Evolutionary conservation across 2,888 invertebrate species (phyloP).

Genomic region (Lypha dubia): DNA sequence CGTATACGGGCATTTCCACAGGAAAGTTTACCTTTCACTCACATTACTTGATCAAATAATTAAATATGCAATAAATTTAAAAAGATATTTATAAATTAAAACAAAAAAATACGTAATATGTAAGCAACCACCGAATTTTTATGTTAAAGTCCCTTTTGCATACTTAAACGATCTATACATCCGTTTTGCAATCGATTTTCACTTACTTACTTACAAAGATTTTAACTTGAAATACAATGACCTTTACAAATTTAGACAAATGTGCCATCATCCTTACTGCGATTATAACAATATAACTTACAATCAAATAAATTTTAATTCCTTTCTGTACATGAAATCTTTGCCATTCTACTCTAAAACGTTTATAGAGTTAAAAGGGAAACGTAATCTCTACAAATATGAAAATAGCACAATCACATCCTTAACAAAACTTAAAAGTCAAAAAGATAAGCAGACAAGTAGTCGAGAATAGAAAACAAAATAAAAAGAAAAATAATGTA

Average conservation of each 20-base stretch:
- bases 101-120: no score
- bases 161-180: background rate
- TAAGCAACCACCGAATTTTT: no score
- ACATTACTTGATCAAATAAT: no score
- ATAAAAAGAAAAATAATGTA: conserved; percentile 18
- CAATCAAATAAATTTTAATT: conserved; percentile 24
- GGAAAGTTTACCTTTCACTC: no score
- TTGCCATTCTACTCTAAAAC: conserved; percentile 7
- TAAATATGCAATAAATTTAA: no score
- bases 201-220: background rate
- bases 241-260: conserved; percentile 22
- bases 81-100: no score
- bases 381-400: conserved; percentile 59
- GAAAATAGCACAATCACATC: conserved; percentile 60
- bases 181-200: background rate
- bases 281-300: conserved; percentile 29
- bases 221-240: conserved; percentile 22
- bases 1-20: no score
- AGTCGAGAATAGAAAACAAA: conserved; percentile 40
- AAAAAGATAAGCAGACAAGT: conserved; percentile 67
- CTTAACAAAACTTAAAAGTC: conserved; percentile 60
- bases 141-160: no score
- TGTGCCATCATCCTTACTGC: conserved; percentile 17
- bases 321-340: conserved; percentile 8
- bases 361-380: conserved; percentile 16